Percentiles rank a stretch among this genome's conserved stretches.
phyloP scores from a whole-genome alignment of 2,113 vertebrate species.

The Chelonoidis abingdonii region DNA sequence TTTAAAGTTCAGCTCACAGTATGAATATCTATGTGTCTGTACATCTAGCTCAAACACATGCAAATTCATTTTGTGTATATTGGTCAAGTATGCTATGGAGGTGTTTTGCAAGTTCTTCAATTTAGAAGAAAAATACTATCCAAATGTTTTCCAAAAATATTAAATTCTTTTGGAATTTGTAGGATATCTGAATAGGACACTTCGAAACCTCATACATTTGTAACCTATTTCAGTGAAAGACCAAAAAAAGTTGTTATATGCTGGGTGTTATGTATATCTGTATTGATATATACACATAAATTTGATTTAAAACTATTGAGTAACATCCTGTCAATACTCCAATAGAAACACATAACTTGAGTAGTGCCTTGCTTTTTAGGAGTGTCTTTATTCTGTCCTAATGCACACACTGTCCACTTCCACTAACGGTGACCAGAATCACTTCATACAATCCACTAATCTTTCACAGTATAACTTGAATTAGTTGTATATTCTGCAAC shows the following conservation, averaged over 20 bases:
- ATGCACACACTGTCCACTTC: neutral
- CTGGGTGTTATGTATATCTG: neutral
- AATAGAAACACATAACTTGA: neutral
- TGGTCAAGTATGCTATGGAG: neutral
- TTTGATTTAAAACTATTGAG: neutral
- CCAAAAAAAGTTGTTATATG: neutral
- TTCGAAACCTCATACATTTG: neutral
- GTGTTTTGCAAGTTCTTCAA: neutral
- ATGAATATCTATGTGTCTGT: neutral
- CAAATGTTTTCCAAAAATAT: neutral
- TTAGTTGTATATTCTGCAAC: rapidly evolving
- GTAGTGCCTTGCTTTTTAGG: no score
- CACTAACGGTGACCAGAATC: no score
- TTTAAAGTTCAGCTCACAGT: neutral
- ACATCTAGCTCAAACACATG: neutral
- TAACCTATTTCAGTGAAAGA: neutral
- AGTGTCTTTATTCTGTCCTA: neutral
- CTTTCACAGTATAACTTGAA: neutral
- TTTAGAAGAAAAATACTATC: rapidly evolving
- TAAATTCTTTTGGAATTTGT: neutral
- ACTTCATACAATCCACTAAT: neutral
- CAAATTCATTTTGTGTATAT: neutral
- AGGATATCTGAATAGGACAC: neutral
- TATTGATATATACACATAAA: neutral
- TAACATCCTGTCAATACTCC: neutral